Evolutionary conservation across 2,888 invertebrate species (phyloP).

Genomic region (Orthosia incerta): DNA sequence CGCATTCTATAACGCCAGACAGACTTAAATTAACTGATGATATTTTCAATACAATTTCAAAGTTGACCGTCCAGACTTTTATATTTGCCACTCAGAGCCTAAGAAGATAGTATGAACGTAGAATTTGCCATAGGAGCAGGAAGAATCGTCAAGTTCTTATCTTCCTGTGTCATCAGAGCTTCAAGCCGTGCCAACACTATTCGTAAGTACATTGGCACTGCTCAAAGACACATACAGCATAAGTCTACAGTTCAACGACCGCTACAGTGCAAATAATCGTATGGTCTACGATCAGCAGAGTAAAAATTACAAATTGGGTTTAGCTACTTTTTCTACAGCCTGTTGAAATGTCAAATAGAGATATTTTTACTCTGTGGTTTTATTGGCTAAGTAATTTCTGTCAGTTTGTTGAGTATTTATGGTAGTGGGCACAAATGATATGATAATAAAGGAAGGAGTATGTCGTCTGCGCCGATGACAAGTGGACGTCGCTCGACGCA

Average conservation of each 20-base stretch:
- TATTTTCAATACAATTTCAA: constrained; percentile 12
- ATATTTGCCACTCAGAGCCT: background rate
- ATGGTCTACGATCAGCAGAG: constrained; percentile 51
- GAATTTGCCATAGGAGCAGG: constrained; percentile 23
- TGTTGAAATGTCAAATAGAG: constrained; percentile 35
- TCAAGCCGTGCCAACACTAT: constrained; percentile 51
- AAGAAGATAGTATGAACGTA: constrained; percentile 25
- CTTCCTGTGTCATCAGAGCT: constrained; percentile 56
- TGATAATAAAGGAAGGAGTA: constrained; percentile 74
- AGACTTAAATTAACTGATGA: constrained; percentile 3
- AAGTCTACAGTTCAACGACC: constrained; percentile 53
- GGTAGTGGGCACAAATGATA: constrained; percentile 59
- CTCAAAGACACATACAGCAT: constrained; percentile 52
- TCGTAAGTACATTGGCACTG: constrained; percentile 59
- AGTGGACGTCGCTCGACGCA: constrained; percentile 66
- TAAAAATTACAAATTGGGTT: constrained; percentile 44
- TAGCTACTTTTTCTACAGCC: constrained; percentile 23
- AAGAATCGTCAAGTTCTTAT: constrained; percentile 52
- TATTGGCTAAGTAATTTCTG: constrained; percentile 52
- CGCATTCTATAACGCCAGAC: constrained; percentile 3
- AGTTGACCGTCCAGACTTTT: background rate
- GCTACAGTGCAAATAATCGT: constrained; percentile 49
- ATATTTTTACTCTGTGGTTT: constrained; percentile 29
- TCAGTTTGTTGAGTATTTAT: constrained; percentile 54
- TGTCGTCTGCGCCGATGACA: constrained; percentile 66